A percentile compares a stretch with the other conserved stretches of the same genome.
Evolutionary conservation across 2,888 invertebrate species (phyloP).

Genomic region (Synergus gifuensis): DNA sequence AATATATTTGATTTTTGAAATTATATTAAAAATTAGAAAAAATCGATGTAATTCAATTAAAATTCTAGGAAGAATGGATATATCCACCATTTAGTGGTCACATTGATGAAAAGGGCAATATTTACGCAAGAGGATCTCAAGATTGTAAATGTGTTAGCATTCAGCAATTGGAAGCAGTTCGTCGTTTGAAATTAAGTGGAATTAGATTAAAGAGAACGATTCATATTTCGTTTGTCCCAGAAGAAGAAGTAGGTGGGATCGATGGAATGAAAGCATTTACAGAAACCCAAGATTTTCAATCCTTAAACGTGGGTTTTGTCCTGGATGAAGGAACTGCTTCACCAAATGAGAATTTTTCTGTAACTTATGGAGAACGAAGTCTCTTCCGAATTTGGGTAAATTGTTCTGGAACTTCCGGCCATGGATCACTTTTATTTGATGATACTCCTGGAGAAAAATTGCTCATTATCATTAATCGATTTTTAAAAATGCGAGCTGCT

Average conservation of each 20-base stretch:
- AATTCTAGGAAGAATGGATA: conserved; percentile 90
- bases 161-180: conserved; percentile 87
- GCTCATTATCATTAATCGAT: conserved; percentile 81
- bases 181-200: conserved; percentile 81
- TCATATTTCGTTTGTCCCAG: conserved; percentile 87
- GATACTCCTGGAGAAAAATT: conserved; percentile 88
- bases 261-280: conserved; percentile 86
- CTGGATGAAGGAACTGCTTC: conserved; percentile 85
- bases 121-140: conserved; percentile 86
- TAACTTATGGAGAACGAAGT: conserved; percentile 81
- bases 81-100: conserved; percentile 93
- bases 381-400: conserved; percentile 84
- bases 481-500: conserved; percentile 82
- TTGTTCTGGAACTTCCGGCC: conserved; percentile 86
- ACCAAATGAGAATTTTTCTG: conserved; percentile 64
- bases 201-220: conserved; percentile 83
- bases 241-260: conserved; percentile 87
- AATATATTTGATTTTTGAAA: not conserved
- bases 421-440: conserved; percentile 85
- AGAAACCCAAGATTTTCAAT: conserved; percentile 83
- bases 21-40: not conserved
- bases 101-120: conserved; percentile 90
- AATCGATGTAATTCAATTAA: not conserved
- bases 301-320: conserved; percentile 87
- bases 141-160: conserved; percentile 93